Base-by-base conservation (phyloP, 2,113 vertebrate species). In the Pelecanus crispus region DNA sequence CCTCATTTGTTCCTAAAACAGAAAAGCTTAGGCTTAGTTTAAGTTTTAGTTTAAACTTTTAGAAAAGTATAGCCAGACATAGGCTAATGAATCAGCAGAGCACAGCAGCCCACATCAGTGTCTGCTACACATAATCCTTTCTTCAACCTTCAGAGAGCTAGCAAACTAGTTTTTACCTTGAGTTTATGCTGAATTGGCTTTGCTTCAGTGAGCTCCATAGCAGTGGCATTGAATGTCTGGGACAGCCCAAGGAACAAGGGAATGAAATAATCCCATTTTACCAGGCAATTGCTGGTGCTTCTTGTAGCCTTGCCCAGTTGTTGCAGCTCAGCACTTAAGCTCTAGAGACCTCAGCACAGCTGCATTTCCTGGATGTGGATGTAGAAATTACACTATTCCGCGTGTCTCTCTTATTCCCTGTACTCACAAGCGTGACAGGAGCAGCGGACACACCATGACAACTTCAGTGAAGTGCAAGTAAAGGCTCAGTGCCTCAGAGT, bases 381-480 rank as follows among this genome's bases (percentile, higher is more conserved):
- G 24, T 49, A 75, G 62, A 65, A 88, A 49, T 88, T 49, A 34
- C 36, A 24, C 18, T 53, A 36, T 42, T 74, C 42, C 19, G 28
- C 1, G 0, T 7, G 10, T 53, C 6, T 81, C 16, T 63, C n/a
- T 40, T 47, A 53, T 53, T 66, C 24, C 10, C 10, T 0, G 0
- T 29, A 29, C 38, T 70, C 62, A 74, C 62, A 77, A 80, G 22
- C 53, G 45, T 1, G 2, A 40, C 26, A 66, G 40, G n/a, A 88
- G 15, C 18, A 49, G 22, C 50, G 70, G 50, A 75, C 22, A 44
- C 11, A 22, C 19, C 1, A 1, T 49, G 56, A 55, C 31, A 81
- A 13, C 26, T 70, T 45, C 45, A 65, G 56, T 42, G 42, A 81
- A 75, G 49, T 3, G 7, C 24, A 13, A 13, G n/a, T 56, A 61